Conservation (phyloP, 2,888 invertebrate genomes). For the Drosophila ustulata region DNA sequence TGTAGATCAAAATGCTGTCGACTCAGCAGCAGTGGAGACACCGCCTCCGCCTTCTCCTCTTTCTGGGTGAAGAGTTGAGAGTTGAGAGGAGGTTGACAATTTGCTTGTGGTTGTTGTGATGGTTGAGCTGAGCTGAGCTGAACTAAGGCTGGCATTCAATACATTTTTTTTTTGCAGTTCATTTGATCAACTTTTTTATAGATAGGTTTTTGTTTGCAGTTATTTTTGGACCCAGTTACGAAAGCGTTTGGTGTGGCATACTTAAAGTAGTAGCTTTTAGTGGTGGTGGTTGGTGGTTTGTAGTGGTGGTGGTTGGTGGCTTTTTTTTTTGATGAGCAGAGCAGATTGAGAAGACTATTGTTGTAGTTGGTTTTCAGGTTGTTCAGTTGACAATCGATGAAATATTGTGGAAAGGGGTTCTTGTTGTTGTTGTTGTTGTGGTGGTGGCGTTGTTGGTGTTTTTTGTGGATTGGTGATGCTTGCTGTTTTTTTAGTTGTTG, state of each 20-base stretch:
- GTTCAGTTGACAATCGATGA: constrained; percentile 31
- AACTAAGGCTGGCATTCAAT: constrained; percentile 14
- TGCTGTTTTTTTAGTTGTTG: constrained; percentile 16
- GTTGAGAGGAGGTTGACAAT: constrained; percentile 27
- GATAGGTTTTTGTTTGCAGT: neutral
- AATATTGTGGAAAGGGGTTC: constrained; percentile 29
- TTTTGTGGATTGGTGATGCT: constrained; percentile 13
- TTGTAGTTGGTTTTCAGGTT: constrained; percentile 35
- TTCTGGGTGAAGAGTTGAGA: constrained; percentile 25
- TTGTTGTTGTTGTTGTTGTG: constrained; percentile 13
- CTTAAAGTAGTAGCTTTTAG: constrained; percentile 35
- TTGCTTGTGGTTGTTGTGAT: constrained; percentile 17
- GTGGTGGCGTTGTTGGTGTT: constrained; percentile 6
- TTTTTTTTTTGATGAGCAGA: constrained; percentile 54
- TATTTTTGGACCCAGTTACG: constrained; percentile 15
- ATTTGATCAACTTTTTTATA: neutral
- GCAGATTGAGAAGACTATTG: constrained; percentile 57
- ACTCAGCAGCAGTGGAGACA: constrained; percentile 11
- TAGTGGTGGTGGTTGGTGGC: constrained; percentile 17
- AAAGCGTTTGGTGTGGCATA: constrained; percentile 23
- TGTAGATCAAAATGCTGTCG: constrained; percentile 23
- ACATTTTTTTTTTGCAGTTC: neutral
- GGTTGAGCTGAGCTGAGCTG: constrained; percentile 40
- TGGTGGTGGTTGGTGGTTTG: constrained; percentile 22
- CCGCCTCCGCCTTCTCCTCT: constrained; percentile 3